Base-by-base conservation (phyloP, 2,113 vertebrate genomes). In the Suncus etruscus region DNA sequence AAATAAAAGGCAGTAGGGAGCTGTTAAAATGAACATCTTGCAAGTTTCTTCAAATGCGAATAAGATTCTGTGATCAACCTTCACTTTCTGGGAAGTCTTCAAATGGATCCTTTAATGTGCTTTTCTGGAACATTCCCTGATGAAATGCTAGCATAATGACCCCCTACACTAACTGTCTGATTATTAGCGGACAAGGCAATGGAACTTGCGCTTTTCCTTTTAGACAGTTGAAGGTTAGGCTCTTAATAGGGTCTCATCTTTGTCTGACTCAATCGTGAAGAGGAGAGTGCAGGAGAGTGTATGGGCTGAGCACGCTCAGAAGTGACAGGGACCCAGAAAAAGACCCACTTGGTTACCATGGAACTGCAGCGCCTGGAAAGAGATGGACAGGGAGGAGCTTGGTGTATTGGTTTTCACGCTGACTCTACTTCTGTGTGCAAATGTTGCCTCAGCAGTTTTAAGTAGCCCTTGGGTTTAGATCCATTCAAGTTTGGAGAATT, bases 111-210 rank as follows among this genome's bases (percentile, higher is more conserved):
- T 96, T 97, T 98, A 98, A 98, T 97, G 97, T 97, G 97, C 92
- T 97, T 98, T 98, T 98, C 97, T 98, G 97, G 97, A 97, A 98
- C 97, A 94, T 97, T 98, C 96, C 96, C 95, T 97, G 97, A 96
- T 97, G 97, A 96, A 97, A 96, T 95, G 96, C 97, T 97, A 87
- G 96, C 95, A 97, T 97, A 98, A 97, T 97, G 97, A 97, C 97
- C 96, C 96, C 96, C 92, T 96, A 85, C 97, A 97, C 97, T 97
- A 39, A 69, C 75, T 93, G 95, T 97, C 97, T 97, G 96, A 95
- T 97, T 96, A 96, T 98, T 97, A 97, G 94, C 94, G 94, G 25
- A 92, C 94, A 95, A 97, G 97, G 96, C 97, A 97, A 95, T 96
- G 96, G 39, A 96, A 97, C 96, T 96, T 97, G 95, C 76, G 47